phyloP scores from a whole-genome alignment of 2,797 vertebrate genomes.

The Rhincodon typus region DNA sequence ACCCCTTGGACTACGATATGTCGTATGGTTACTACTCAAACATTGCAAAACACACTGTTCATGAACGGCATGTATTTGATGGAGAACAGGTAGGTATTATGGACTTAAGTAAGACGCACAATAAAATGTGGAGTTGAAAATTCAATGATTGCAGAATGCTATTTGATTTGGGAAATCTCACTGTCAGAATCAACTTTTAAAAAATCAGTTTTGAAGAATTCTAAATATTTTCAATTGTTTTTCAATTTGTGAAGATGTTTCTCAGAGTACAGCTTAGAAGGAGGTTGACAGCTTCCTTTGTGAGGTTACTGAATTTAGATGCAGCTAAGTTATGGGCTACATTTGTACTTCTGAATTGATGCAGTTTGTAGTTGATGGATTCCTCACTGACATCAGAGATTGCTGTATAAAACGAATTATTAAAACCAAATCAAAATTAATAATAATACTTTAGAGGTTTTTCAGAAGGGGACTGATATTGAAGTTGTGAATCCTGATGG shows the following conservation, averaged over 20 bases:
- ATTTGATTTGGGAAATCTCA: not conserved
- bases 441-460: not conserved
- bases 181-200: not conserved
- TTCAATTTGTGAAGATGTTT: not conserved
- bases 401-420: not conserved
- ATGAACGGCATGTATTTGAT: conserved; percentile 58
- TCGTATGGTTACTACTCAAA: conserved; percentile 81
- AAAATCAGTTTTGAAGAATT: not conserved
- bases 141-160: not conserved
- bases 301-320: not conserved
- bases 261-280: not conserved
- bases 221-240: not conserved
- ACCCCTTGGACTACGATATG: conserved; percentile 71
- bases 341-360: not conserved
- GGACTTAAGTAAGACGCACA: not conserved
- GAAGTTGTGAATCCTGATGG: not conserved
- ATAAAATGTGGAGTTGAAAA: not conserved
- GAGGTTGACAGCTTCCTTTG: too few relatives aligned
- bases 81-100: conserved; percentile 60
- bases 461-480: not conserved
- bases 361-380: not conserved
- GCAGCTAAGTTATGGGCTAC: not conserved
- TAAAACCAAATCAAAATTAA: not conserved
- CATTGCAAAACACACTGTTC: conserved; percentile 65
- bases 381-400: not conserved